Conservation (phyloP, 2,113 vertebrate genomes). For the Gobiocypris rarus region DNA sequence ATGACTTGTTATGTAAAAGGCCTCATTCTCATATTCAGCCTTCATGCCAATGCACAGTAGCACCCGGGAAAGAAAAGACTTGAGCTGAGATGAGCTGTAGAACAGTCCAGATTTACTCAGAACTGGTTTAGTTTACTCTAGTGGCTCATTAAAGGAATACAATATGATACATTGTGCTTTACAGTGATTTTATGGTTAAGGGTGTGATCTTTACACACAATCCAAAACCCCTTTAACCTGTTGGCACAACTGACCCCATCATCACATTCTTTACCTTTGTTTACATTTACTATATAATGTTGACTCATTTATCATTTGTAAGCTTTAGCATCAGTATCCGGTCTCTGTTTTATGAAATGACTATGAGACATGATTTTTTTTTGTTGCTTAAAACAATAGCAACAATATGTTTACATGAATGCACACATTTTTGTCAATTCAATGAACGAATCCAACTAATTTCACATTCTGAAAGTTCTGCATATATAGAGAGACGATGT, state of each 20-base stretch:
- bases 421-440: too few species aligned
- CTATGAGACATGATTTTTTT: not conserved
- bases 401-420: not conserved
- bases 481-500: not conserved
- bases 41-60: not conserved
- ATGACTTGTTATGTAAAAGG: slow-evolving; percentile 36
- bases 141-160: not conserved
- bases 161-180: not conserved
- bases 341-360: not conserved
- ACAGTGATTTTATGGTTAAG: not conserved
- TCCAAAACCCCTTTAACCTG: not conserved
- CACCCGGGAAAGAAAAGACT: not conserved
- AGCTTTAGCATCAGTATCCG: not conserved
- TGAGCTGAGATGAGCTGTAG: not conserved
- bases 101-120: not conserved
- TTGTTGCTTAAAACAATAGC: not conserved
- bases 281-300: not conserved
- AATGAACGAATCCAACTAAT: too few species aligned
- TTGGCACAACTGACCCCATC: too few species aligned
- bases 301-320: not conserved
- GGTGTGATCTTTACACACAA: not conserved
- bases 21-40: slow-evolving; percentile 20
- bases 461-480: too few species aligned
- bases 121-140: not conserved
- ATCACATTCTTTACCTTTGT: not conserved